Evolutionary conservation across 2,888 invertebrate genomes (phyloP).

Genomic region (Stomorhina lunata): DNA sequence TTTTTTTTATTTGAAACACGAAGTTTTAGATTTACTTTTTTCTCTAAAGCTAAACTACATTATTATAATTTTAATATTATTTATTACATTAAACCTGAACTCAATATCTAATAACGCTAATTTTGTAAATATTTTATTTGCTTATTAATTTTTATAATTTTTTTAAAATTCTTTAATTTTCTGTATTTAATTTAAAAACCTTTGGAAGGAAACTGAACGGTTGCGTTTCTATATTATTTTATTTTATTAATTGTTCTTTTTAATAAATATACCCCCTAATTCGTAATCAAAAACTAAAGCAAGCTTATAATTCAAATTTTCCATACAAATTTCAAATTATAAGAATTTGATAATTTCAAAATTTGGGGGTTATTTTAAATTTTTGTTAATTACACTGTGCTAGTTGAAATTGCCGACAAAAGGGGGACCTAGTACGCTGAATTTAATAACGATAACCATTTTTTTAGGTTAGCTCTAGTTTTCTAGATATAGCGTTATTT

Average conservation of each 20-base stretch:
- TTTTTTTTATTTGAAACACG: slow-evolving; percentile 33
- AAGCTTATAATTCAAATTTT: neutral
- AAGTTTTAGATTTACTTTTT: slow-evolving; percentile 6
- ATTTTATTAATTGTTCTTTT: neutral
- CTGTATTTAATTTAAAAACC: slow-evolving; percentile 40
- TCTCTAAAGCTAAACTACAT: slow-evolving; percentile 36
- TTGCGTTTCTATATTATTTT: slow-evolving; percentile 47
- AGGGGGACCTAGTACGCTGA: too few relatives aligned
- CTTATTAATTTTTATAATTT: slow-evolving; percentile 29
- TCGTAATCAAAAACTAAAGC: neutral
- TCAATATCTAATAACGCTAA: slow-evolving; percentile 42
- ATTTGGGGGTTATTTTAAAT: too few relatives aligned
- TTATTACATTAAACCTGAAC: slow-evolving; percentile 36
- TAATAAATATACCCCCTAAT: slow-evolving; percentile 32
- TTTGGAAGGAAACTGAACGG: slow-evolving; percentile 66
- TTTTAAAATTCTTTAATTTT: slow-evolving; percentile 33
- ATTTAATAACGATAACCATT: too few relatives aligned
- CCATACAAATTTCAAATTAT: too few relatives aligned
- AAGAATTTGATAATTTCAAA: too few relatives aligned
- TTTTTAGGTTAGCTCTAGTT: too few relatives aligned
- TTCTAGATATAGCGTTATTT: too few relatives aligned
- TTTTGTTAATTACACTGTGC: too few relatives aligned
- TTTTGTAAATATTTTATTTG: slow-evolving; percentile 10
- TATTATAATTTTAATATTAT: neutral
- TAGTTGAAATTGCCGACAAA: too few relatives aligned